Conservation (phyloP, 2,888 invertebrate genomes). For the Xestia ashworthii region DNA sequence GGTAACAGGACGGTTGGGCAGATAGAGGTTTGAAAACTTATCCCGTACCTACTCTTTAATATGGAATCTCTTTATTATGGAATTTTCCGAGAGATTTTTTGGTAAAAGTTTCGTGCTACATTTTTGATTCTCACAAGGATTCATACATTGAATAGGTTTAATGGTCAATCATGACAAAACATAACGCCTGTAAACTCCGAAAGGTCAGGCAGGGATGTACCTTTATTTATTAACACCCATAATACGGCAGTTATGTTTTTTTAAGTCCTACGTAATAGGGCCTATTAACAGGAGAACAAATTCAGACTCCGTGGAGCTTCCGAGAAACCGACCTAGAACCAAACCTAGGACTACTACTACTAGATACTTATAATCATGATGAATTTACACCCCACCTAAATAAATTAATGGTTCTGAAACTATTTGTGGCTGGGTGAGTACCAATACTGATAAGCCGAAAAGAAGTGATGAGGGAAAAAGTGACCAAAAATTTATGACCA, state of each 20-base stretch:
- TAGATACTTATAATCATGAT: neutral
- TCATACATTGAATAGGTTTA: neutral
- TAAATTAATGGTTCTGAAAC: neutral
- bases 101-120: too few relatives aligned
- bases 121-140: too few relatives aligned
- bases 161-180: neutral
- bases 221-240: neutral
- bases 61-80: too few relatives aligned
- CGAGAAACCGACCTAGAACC: neutral
- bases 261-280: neutral
- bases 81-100: too few relatives aligned
- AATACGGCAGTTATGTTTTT: neutral
- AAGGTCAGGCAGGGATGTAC: neutral
- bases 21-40: neutral
- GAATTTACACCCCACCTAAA: neutral
- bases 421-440: neutral
- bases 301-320: neutral
- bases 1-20: neutral
- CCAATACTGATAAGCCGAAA: neutral
- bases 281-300: neutral
- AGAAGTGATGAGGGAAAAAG: neutral
- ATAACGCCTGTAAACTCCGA: neutral
- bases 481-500: neutral
- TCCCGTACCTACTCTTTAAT: neutral
- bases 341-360: neutral